A percentile compares a stretch with the other conserved stretches of the same genome.
Conservation (phyloP, 2,113 vertebrate species). For the Pan paniscus region DNA sequence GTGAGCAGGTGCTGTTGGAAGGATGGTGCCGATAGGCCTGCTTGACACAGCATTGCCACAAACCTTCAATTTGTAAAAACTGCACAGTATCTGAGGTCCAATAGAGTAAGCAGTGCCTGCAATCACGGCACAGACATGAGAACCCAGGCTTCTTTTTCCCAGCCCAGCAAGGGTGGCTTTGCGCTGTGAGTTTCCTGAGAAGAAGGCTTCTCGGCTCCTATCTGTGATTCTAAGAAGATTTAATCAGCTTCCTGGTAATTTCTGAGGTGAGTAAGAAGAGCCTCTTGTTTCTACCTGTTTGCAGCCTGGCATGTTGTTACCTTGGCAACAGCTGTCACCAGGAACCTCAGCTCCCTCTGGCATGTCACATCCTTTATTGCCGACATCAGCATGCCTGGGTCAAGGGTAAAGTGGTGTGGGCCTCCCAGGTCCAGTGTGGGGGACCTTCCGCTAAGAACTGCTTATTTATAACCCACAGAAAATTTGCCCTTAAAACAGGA, state of each 20-base stretch:
- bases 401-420: constrained; percentile 59
- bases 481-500: constrained; percentile 71
- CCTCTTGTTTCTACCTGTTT: constrained; percentile 67
- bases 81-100: neutral
- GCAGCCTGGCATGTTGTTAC: constrained; percentile 66
- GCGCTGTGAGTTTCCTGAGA: neutral
- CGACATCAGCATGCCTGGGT: constrained; percentile 27
- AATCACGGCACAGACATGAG: rapidly evolving
- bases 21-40: neutral
- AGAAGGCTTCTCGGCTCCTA: neutral
- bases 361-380: constrained; percentile 70
- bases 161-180: neutral
- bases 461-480: constrained; percentile 71
- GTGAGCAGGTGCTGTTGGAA: neutral
- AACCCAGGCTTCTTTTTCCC: neutral
- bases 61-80: neutral
- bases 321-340: constrained; percentile 71
- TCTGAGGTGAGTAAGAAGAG: constrained; percentile 62
- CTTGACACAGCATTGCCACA: neutral
- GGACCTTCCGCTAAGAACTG: neutral
- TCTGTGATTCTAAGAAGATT: neutral
- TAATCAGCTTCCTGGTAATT: constrained; percentile 37
- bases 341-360: constrained; percentile 59
- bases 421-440: constrained; percentile 8
- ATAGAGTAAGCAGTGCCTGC: neutral